Conservation (phyloP, 2,888 invertebrate genomes). For the Corbicula japonica region DNA sequence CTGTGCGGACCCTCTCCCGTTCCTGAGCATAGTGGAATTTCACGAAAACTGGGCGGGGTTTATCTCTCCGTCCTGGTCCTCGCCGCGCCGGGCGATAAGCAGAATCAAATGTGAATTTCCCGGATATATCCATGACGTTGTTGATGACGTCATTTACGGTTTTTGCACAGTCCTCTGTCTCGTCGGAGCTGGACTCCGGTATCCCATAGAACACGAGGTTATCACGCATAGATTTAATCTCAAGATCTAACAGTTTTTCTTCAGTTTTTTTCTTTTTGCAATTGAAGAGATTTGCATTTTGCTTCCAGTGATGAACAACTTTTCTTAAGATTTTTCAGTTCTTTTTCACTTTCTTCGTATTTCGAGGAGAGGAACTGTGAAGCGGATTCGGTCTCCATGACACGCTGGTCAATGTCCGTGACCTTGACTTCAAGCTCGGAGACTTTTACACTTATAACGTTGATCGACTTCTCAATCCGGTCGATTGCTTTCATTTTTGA, state of each 20-base stretch:
- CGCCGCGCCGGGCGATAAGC: constrained; percentile 1
- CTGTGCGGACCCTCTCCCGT: constrained; percentile 8
- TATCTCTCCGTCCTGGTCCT: background rate
- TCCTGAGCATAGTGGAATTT: constrained; percentile 4
- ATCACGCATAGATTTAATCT: background rate
- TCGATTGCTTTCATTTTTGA: too few species aligned
- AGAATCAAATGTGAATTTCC: background rate
- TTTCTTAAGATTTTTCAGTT: background rate
- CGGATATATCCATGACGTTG: background rate
- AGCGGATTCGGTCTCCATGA: too few species aligned
- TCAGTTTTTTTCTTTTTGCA: background rate
- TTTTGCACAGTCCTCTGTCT: background rate
- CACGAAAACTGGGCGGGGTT: constrained; percentile 6
- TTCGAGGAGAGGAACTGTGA: background rate
- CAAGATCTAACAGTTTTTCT: background rate
- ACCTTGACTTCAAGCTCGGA: too few species aligned
- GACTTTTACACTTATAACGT: too few species aligned
- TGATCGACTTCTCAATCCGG: too few species aligned
- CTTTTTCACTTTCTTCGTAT: constrained; percentile 1
- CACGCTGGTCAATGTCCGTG: too few species aligned
- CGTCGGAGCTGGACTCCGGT: background rate
- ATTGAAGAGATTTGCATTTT: background rate
- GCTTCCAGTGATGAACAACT: background rate
- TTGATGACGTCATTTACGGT: background rate
- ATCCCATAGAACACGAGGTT: background rate